Conservation (phyloP, 2,888 invertebrate genomes). For the Diloba caeruleocephala region DNA sequence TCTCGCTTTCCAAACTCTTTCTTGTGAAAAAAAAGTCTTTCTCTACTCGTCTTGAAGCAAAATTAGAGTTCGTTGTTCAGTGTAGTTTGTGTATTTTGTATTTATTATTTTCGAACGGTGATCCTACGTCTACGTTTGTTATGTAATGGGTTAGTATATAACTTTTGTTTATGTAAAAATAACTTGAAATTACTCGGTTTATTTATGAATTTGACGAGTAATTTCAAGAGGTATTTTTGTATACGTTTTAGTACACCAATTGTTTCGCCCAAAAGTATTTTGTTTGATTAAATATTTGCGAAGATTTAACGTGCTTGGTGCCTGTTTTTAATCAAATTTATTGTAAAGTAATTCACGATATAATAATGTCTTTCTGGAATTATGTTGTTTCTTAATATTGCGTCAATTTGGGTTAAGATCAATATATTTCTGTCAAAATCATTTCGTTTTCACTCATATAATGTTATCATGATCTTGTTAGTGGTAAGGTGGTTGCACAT, state of each 20-base stretch:
- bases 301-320: slow-evolving; percentile 8
- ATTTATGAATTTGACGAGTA: slow-evolving; percentile 14
- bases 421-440: background rate
- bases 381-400: background rate
- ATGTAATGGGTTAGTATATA: slow-evolving; percentile 59
- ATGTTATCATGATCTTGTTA: no score
- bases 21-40: slow-evolving; percentile 57
- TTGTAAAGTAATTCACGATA: background rate
- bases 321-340: slow-evolving; percentile 16
- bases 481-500: no score
- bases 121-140: slow-evolving; percentile 38
- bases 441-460: background rate
- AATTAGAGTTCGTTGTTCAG: slow-evolving; percentile 32
- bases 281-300: slow-evolving; percentile 29
- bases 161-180: slow-evolving; percentile 47
- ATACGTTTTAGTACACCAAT: slow-evolving; percentile 1
- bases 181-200: slow-evolving; percentile 27
- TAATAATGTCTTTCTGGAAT: no score
- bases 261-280: slow-evolving; percentile 43
- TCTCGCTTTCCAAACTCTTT: slow-evolving; percentile 55
- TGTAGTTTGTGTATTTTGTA: slow-evolving; percentile 34
- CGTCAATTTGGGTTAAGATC: background rate
- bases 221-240: slow-evolving; percentile 24
- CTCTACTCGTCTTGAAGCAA: slow-evolving; percentile 45
- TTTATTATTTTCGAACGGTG: slow-evolving; percentile 14